Base-by-base conservation (phyloP, 2,797 vertebrate genomes). In the Ceryle rudis region DNA sequence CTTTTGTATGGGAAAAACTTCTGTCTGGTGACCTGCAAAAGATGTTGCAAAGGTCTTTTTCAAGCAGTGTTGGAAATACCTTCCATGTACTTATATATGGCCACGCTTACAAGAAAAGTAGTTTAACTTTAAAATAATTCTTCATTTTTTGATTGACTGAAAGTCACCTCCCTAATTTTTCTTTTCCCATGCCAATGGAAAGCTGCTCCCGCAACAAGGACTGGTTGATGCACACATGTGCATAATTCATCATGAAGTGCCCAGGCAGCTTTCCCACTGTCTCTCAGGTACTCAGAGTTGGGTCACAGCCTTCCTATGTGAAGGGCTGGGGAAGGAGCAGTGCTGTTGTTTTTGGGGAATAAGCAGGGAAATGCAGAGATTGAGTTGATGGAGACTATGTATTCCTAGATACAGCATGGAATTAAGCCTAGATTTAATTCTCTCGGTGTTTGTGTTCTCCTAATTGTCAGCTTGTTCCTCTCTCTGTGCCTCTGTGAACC, bases 121-220 rank as follows among this genome's bases (percentile, higher is more conserved):
- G 4, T 61, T 71, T n/a, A 66, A 3, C 55, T 62, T 79, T 25
- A 35, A 81, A 85, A 29, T 29, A 25, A 8, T 42, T 6, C 15
- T 82, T 93, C 14, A 15, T 90, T 90, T 55, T 42, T 80, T 86
- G 69, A 93, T 55, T 19, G 90, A 83, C 82, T 94, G 64, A 64
- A 92, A 92, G 47, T 77, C 31, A 35, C 5, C 3, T 87, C 55
- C 71, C 29, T 74, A 25, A 31, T 46, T 91, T 90, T 66, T 71
- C 5, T 57, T 41, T 77, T 31, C 23, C 20, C 25, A 10, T 70
- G 52, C 37, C 72, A 46, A 17, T 1, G 23, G 51, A 37, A 69
- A 35, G n/a, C 47, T 93, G 62, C 39, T 80, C 42, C 55, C 0
- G 0, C 39, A 57, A 18, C 4, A 13, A 26, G 65, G 28, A 17